phyloP scores from a whole-genome alignment of 2,113 vertebrate genomes.

The Tinamus guttatus region DNA sequence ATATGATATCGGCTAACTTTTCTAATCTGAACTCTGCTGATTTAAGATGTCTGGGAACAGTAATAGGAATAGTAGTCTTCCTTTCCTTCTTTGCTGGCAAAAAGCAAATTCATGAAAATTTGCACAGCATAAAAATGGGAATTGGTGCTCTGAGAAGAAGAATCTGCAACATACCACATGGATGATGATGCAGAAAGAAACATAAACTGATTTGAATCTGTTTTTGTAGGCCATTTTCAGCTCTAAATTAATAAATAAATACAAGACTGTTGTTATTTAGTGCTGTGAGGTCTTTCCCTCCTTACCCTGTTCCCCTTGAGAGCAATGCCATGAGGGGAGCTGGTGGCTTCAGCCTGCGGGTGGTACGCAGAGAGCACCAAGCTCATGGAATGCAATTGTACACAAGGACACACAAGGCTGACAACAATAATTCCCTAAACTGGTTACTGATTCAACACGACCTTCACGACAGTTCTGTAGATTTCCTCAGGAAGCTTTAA shows the following conservation, averaged over 20 bases:
- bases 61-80: background rate
- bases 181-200: background rate
- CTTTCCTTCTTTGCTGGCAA: background rate
- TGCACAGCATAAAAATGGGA: background rate
- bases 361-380: background rate
- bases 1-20: background rate
- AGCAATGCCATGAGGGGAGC: background rate
- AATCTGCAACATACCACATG: background rate
- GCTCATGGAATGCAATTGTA: accelerated
- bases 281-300: background rate
- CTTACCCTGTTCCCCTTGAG: background rate
- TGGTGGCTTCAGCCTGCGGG: background rate
- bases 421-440: background rate
- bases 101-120: background rate
- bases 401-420: accelerated
- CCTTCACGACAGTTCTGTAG: background rate
- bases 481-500: background rate
- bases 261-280: background rate
- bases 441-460: background rate
- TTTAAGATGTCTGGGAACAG: background rate
- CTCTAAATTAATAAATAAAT: background rate
- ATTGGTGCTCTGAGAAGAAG: background rate
- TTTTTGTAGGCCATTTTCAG: background rate
- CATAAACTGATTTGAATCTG: background rate
- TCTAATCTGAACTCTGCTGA: background rate